phyloP scores from a whole-genome alignment of 2,113 vertebrate species.

The Talpa occidentalis region DNA sequence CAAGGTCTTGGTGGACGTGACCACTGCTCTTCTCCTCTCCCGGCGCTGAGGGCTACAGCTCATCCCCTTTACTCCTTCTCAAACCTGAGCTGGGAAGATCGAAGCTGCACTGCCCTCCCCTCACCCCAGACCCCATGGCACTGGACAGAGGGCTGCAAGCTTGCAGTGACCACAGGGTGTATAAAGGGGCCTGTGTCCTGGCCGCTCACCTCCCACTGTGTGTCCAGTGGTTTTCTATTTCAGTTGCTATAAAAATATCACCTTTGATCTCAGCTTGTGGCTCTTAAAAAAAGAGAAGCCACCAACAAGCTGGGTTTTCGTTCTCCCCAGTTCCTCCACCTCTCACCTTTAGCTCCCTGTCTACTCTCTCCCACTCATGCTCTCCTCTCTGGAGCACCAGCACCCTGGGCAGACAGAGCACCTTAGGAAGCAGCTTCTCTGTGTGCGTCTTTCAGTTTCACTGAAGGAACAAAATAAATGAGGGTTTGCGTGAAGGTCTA shows the following conservation, averaged over 20 bases:
- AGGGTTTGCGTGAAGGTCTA: not conserved
- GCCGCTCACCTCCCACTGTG: conserved; percentile 50
- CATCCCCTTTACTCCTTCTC: not conserved
- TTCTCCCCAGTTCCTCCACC: not conserved
- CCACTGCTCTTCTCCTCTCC: not conserved
- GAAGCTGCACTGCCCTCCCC: conserved; percentile 47
- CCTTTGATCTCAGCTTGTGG: conserved; percentile 79
- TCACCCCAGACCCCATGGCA: not conserved
- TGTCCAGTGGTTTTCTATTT: conserved; percentile 60
- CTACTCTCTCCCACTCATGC: not conserved
- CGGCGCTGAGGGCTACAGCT: not conserved
- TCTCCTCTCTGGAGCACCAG: not conserved
- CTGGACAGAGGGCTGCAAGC: not conserved
- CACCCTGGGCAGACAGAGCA: not conserved
- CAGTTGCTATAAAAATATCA: conserved; percentile 78
- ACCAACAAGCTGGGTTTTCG: conserved; percentile 59
- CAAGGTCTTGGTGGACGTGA: not conserved
- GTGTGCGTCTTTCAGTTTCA: not conserved
- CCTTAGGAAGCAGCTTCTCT: not conserved
- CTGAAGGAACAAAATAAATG: not conserved
- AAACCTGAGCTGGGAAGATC: conserved; percentile 8
- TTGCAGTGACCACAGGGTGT: conserved; percentile 28
- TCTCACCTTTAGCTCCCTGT: not conserved
- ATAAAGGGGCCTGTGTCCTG: conserved; percentile 70
- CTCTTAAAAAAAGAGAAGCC: conserved; percentile 65